A percentile compares a stretch with the other conserved stretches of the same genome.
Conservation (phyloP, 2,888 invertebrate species). For the Ectobius pallidus region DNA sequence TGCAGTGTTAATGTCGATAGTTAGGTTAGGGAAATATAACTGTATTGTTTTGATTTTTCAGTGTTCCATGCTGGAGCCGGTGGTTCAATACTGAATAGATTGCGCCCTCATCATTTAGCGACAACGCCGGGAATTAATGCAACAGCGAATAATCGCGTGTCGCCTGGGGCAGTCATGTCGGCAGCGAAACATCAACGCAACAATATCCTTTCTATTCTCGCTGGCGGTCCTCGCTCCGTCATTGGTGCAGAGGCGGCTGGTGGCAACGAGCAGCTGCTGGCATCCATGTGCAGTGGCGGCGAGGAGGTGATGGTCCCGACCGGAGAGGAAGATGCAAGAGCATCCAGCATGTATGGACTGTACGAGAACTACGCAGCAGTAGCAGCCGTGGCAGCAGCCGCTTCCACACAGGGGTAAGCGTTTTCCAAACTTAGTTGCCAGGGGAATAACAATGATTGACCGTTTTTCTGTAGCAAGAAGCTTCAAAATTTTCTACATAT, state of each 20-base stretch:
- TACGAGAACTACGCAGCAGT: slow-evolving; percentile 39
- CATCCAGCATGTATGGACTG: slow-evolving; percentile 26
- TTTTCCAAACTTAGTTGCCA: too few species aligned
- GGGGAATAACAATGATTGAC: too few species aligned
- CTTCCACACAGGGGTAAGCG: slow-evolving; percentile 12
- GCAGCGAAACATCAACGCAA: slow-evolving; percentile 31
- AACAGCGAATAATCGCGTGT: slow-evolving; percentile 17
- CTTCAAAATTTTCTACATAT: too few species aligned
- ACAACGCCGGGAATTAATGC: neutral
- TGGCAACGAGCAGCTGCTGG: slow-evolving; percentile 13
- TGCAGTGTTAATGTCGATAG: too few species aligned
- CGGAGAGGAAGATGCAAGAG: slow-evolving; percentile 19
- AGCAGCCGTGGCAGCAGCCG: slow-evolving; percentile 29
- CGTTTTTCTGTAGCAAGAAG: too few species aligned
- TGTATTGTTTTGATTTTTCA: too few species aligned
- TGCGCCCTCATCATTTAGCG: slow-evolving; percentile 46
- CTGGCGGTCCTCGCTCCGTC: slow-evolving; percentile 34
- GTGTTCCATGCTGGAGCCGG: slow-evolving; percentile 42
- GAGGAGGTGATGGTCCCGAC: slow-evolving; percentile 32
- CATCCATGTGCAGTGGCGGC: slow-evolving; percentile 14
- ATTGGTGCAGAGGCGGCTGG: neutral
- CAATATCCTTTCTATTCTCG: slow-evolving; percentile 39
- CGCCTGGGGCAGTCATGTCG: neutral
- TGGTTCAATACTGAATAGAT: slow-evolving; percentile 49
- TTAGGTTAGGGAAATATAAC: too few species aligned